phyloP scores from a whole-genome alignment of 2,113 vertebrate species.

The Phoenicopterus ruber region DNA sequence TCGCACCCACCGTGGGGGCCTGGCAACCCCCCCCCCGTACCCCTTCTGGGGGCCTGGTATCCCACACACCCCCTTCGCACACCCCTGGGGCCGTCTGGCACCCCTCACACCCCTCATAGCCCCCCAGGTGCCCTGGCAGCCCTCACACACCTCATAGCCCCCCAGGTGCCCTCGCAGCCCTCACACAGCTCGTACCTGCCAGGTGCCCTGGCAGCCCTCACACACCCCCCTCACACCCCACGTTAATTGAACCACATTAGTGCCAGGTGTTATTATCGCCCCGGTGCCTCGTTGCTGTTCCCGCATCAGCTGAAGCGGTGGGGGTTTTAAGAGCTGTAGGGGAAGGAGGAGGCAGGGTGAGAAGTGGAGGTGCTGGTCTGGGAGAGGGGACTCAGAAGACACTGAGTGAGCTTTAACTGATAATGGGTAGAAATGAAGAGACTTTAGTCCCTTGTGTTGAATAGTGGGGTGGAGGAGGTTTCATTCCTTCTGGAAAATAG shows the following conservation, averaged over 20 bases:
- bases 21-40: neutral
- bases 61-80: accelerated
- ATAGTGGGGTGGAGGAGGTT: neutral
- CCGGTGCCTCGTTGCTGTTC: neutral
- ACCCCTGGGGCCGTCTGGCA: no score
- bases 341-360: neutral
- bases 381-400: neutral
- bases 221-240: neutral
- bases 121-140: no score
- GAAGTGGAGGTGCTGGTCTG: neutral
- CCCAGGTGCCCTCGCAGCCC: no score
- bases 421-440: neutral
- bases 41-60: accelerated
- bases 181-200: no score
- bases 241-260: accelerated
- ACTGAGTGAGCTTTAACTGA: accelerated
- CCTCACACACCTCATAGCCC: no score
- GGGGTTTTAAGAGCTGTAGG: neutral
- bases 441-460: neutral
- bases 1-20: neutral
- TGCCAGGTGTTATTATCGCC: accelerated
- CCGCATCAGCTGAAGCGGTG: accelerated
- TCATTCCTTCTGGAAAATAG: neutral
- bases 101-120: no score
- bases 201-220: no score